These are phyloP conservation scores for Enteromius argenteus DNA, from an alignment of 2,797 vertebrate species.

Conservation along the genomic window DNA sequence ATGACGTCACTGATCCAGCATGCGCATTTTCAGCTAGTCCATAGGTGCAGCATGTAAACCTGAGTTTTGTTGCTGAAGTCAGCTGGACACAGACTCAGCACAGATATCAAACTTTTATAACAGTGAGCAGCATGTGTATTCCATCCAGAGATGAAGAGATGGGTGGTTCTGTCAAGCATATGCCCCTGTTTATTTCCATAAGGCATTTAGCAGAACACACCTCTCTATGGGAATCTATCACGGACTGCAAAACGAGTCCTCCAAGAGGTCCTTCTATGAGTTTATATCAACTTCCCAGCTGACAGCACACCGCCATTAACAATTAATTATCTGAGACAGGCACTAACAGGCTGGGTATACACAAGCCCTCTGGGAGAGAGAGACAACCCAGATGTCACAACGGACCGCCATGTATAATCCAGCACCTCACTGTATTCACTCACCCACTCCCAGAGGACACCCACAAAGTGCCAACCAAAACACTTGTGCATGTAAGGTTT, in stretches of 20 bases:
- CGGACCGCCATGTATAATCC: conserved; percentile 63
- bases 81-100: conserved; percentile 29
- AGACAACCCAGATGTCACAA: conserved; percentile 68
- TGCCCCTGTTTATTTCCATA: conserved; percentile 62
- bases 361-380: conserved; percentile 64
- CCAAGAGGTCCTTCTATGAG: conserved; percentile 63
- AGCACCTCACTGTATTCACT: conserved; percentile 45
- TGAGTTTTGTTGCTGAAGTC: conserved; percentile 7
- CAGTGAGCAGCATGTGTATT: conserved; percentile 55
- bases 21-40: neutral
- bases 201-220: conserved; percentile 64
- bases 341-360: conserved; percentile 67
- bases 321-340: conserved; percentile 65
- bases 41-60: neutral
- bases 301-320: conserved; percentile 64
- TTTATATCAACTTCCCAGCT: conserved; percentile 67
- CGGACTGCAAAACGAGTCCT: conserved; percentile 61
- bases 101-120: conserved; percentile 56
- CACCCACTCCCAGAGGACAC: conserved; percentile 54
- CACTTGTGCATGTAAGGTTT: conserved; percentile 55
- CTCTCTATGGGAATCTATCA: conserved; percentile 65
- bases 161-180: conserved; percentile 62
- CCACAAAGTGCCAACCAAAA: conserved; percentile 50
- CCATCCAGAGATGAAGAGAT: conserved; percentile 59
- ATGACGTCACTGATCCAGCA: neutral